Evolutionary conservation across 2,797 vertebrate genomes (phyloP).

Genomic region (Anguilla obscura): DNA sequence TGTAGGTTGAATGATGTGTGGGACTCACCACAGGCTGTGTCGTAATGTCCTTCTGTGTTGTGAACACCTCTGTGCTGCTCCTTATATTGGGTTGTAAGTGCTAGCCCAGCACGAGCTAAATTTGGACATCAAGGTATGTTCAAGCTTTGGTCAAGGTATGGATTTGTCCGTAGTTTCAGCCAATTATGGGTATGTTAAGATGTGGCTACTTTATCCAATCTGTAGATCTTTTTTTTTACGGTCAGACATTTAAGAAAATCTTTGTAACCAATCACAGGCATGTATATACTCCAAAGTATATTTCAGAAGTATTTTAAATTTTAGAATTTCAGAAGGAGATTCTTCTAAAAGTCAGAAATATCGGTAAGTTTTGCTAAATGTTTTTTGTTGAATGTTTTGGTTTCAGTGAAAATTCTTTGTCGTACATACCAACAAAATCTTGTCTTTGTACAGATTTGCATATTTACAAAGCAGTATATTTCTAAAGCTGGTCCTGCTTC

Average conservation of each 20-base stretch:
- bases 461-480: too few relatives aligned
- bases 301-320: background rate
- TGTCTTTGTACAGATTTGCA: too few relatives aligned
- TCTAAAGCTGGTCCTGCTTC: too few relatives aligned
- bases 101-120: background rate
- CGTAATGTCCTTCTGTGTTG: background rate
- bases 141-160: background rate
- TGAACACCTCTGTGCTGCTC: background rate
- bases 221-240: background rate
- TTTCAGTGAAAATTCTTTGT: too few relatives aligned
- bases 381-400: too few relatives aligned
- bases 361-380: too few relatives aligned
- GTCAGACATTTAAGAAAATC: too few relatives aligned
- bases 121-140: background rate
- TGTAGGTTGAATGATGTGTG: background rate
- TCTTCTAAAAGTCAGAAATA: background rate
- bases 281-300: too few relatives aligned
- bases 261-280: background rate
- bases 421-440: too few relatives aligned
- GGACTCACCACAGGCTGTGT: background rate
- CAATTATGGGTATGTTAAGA: background rate
- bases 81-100: background rate
- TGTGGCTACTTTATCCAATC: background rate
- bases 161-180: background rate
- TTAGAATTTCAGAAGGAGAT: background rate